Evolutionary conservation across 2,113 vertebrate species (phyloP).

Genomic region (Actenoides hombroni): DNA sequence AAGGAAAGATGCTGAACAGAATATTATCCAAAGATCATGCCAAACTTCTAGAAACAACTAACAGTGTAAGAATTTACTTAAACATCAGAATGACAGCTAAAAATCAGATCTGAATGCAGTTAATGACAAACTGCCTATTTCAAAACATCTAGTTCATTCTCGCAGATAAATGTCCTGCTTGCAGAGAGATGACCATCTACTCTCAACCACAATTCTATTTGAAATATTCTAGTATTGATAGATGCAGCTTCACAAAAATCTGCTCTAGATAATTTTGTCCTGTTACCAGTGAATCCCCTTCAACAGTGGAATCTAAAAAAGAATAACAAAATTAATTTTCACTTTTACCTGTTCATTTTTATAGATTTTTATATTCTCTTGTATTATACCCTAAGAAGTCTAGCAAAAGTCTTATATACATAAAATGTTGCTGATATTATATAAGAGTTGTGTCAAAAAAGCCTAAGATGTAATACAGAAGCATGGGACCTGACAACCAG

Average conservation of each 20-base stretch:
- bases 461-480: background rate
- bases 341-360: background rate
- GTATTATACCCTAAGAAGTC: background rate
- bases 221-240: background rate
- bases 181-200: background rate
- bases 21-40: background rate
- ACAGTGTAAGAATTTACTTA: background rate
- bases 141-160: background rate
- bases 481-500: background rate
- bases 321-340: background rate
- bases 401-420: background rate
- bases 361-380: background rate
- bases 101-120: background rate
- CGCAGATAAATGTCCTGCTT: background rate
- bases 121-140: background rate
- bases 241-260: background rate
- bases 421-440: background rate
- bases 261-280: background rate
- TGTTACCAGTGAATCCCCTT: background rate
- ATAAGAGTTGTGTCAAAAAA: background rate
- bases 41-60: background rate
- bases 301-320: background rate
- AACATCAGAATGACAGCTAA: background rate
- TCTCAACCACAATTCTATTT: background rate
- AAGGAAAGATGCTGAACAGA: background rate